Evolutionary conservation across 2,888 invertebrate genomes (phyloP), one percentile per base, ranked within the genome.

Genomic region (Tetramorium bicarinatum): DNA sequence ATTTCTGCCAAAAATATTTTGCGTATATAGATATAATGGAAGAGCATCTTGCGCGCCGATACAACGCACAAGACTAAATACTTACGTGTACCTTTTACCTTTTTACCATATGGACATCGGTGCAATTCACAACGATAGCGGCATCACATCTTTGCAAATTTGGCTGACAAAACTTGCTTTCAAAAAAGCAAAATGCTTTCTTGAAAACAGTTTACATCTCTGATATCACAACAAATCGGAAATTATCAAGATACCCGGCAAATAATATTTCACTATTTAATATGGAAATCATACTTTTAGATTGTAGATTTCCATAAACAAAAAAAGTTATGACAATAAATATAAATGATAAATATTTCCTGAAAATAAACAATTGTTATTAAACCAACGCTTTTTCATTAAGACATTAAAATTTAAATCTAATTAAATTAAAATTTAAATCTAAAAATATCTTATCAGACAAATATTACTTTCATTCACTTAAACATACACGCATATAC

Each of bases 1-100:
- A 80, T 72, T 80, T 72, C 79, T 38, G 79, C 72, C 69, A 49
- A 1, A 59, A 56, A 59, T 79, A 29, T 59, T 38, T 1, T 75
- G 21, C 29, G 15, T 59, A 80, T 81, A 75, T 82, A 79, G 77
- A 71, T 62, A 79, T 88, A 89, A 86, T 41, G 34, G 44, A 87
- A 92, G 84, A 87, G 85, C 91, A 92, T 93, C 95, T 94, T 93
- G 88, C 93, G 95, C 95, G 95, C 96, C 96, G 96, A 96, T 96
- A 96, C 96, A 95, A 95, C 95, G 94, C 94, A 94, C 93, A 91
- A 95, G 95, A 95, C 95, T 94, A 92, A 92, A 95, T 96, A 96
- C 96, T 96, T 95, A 96, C 96, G 87, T 47, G 25, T 66, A 87
- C 41, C 66, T 87, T 89, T 81, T 87, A 71, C 75, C 41, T 66